phyloP scores from a whole-genome alignment of 2,113 vertebrate species.

The Cyanoramphus novaezelandiae region DNA sequence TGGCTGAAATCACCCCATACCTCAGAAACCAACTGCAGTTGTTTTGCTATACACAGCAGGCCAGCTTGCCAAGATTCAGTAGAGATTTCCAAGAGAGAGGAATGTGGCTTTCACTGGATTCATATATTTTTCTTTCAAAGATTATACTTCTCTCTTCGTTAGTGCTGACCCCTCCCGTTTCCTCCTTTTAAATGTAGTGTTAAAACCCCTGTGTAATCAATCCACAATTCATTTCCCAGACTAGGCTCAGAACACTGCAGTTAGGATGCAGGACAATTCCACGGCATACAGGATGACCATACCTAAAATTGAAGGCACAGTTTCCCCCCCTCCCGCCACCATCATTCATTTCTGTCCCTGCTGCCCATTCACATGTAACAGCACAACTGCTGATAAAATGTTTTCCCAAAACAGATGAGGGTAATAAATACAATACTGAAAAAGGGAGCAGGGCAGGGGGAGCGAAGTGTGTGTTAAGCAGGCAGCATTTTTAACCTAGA shows the following conservation, averaged over 20 bases:
- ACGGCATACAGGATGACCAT: neutral
- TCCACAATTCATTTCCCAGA: neutral
- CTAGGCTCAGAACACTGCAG: neutral
- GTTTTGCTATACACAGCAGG: neutral
- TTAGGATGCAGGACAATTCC: neutral
- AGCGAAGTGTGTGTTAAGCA: neutral
- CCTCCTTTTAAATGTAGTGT: neutral
- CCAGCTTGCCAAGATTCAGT: neutral
- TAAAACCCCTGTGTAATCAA: neutral
- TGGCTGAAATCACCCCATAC: neutral
- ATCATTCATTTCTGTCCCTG: neutral
- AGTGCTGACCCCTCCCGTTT: neutral
- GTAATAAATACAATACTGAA: conserved; percentile 3
- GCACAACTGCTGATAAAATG: neutral
- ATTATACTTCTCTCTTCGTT: neutral
- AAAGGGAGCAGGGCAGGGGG: rapidly evolving
- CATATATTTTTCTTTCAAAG: neutral
- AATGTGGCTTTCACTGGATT: neutral
- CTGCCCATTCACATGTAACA: neutral
- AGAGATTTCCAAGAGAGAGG: neutral
- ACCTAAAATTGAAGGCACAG: neutral
- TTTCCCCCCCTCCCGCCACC: neutral
- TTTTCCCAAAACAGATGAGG: neutral
- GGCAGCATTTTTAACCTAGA: neutral
- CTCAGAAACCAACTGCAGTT: neutral